Conservation (phyloP, 2,113 vertebrate genomes). For the Cebus imitator region DNA sequence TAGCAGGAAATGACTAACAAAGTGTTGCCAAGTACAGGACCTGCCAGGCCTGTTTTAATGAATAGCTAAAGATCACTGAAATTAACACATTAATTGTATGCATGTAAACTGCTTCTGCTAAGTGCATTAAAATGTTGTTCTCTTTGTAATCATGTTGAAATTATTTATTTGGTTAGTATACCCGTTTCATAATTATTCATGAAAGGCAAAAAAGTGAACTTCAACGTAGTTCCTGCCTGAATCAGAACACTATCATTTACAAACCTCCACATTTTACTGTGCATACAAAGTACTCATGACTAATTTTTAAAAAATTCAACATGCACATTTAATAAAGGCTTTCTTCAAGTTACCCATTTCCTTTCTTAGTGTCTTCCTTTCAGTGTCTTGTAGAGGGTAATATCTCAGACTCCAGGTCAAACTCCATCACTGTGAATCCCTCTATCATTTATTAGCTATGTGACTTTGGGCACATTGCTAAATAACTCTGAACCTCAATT, state of each 20-base stretch:
- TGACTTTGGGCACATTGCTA: background rate
- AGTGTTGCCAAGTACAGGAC: slow-evolving; percentile 72
- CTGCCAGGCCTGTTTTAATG: slow-evolving; percentile 74
- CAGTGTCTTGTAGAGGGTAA: background rate
- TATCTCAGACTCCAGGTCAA: background rate
- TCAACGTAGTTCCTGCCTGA: background rate
- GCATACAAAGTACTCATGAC: background rate
- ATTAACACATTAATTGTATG: slow-evolving; percentile 78
- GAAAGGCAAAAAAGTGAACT: slow-evolving; percentile 16
- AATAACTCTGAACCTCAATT: background rate
- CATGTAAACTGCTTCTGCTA: slow-evolving; percentile 71
- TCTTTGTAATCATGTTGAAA: slow-evolving; percentile 64
- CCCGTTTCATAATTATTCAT: slow-evolving; percentile 55
- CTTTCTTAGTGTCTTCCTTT: background rate
- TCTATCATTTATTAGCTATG: background rate
- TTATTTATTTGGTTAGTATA: slow-evolving; percentile 67
- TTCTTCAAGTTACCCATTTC: background rate
- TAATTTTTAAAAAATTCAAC: background rate
- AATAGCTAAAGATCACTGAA: slow-evolving; percentile 76
- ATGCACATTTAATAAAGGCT: background rate
- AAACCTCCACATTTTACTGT: background rate
- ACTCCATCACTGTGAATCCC: background rate
- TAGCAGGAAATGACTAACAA: slow-evolving; percentile 75
- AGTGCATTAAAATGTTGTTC: slow-evolving; percentile 70
- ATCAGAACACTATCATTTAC: background rate